Conservation (phyloP, 2,888 invertebrate genomes). For the Andricus quercusramuli region DNA sequence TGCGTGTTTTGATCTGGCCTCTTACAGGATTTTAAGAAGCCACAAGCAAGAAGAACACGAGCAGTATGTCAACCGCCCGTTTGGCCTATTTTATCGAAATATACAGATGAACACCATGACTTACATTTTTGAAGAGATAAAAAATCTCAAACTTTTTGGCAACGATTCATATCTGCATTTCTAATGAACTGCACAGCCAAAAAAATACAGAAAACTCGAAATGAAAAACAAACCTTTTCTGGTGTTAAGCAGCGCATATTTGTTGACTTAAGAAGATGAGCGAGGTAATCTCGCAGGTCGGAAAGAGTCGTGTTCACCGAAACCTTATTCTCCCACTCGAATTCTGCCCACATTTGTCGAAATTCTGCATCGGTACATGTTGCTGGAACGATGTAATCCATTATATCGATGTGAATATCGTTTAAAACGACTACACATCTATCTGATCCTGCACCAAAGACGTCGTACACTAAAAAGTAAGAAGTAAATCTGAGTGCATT, state of each 20-base stretch:
- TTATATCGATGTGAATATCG: conserved; percentile 99
- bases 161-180: not conserved
- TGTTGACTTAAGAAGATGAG: conserved; percentile 94
- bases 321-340: conserved; percentile 99
- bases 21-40: no score
- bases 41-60: no score
- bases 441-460: conserved; percentile 94
- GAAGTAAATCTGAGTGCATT: not conserved
- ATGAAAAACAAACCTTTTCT: conserved; percentile 84
- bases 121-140: no score
- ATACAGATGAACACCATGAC: no score
- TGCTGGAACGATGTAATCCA: conserved; percentile 99
- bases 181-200: not conserved
- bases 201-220: not conserved
- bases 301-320: conserved; percentile 96
- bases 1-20: no score
- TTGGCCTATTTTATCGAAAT: no score
- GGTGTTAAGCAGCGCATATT: conserved; percentile 99
- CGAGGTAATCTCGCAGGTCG: conserved; percentile 95
- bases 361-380: conserved; percentile 97
- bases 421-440: conserved; percentile 98
- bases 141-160: no score
- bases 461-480: conserved; percentile 90
- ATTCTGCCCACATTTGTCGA: conserved; percentile 99
- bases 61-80: no score